Conservation (phyloP, 2,888 invertebrate genomes). For the Conus canariensis region DNA sequence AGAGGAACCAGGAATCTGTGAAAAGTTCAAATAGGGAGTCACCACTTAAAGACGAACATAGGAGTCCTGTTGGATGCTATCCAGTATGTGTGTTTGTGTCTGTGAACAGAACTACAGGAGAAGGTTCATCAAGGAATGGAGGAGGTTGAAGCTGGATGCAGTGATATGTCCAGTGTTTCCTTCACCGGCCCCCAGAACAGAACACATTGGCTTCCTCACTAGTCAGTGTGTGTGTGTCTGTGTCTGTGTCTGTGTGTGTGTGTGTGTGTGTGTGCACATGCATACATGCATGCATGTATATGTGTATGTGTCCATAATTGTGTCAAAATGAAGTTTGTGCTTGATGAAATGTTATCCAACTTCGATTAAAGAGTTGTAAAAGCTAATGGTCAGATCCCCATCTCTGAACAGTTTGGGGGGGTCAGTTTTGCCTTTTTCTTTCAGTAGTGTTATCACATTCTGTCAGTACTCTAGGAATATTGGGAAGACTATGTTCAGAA, state of each 20-base stretch:
- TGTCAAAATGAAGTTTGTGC: too few species aligned
- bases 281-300: neutral
- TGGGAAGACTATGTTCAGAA: too few species aligned
- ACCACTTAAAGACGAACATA: too few species aligned
- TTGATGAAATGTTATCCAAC: neutral
- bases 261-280: neutral
- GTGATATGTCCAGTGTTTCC: slow-evolving; percentile 72
- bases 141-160: slow-evolving; percentile 64
- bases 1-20: too few species aligned
- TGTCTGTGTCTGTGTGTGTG: neutral
- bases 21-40: too few species aligned
- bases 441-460: too few species aligned
- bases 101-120: slow-evolving; percentile 57
- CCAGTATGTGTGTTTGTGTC: neutral
- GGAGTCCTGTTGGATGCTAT: too few species aligned
- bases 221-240: slow-evolving; percentile 46
- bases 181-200: slow-evolving; percentile 63
- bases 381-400: neutral
- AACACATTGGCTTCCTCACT: slow-evolving; percentile 47
- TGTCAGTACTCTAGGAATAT: too few species aligned
- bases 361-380: neutral
- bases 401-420: neutral
- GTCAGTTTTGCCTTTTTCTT: too few species aligned
- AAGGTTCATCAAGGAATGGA: slow-evolving; percentile 62
- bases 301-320: neutral